Base-by-base conservation (phyloP, 23 tunicate genomes). In the Halocynthia aurantium region DNA sequence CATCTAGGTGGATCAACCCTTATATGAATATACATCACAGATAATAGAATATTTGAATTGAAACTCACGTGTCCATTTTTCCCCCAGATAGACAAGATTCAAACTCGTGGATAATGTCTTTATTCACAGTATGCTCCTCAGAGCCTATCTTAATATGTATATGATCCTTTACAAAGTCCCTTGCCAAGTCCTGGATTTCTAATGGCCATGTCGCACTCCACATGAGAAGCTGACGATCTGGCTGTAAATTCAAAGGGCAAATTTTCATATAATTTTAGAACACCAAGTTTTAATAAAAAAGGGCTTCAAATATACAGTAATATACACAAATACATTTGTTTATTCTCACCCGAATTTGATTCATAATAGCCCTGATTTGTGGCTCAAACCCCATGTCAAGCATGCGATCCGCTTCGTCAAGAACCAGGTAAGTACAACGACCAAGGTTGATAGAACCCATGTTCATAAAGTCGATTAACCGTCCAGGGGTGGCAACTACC, bases 331-430 rank as follows among this genome's bases (percentile, higher is more conserved):
- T 1, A 60, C 18, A 13, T 44, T 61, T 57, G 0, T 10, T 11
- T 2, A 58, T 20, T 62, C 83, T 10, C 15, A 80, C 83, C 52
- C 95, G 77, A 49, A 96, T 96, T 75, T 85, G 91, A 31, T 77
- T 89, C 71, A 90, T 71, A 22, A 96, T 86, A 50, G 55, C 80
- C 15, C 87, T 54, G 11, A 96, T 85, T 54, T 96, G 94, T 49
- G 93, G 93, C 52, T 90, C 99, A 57, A 96, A 96, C 6, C 99
- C 99, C 99, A 96, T 96, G 76, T 96, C 99, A 17, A 96, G 88
- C 99, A 96, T 96, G 51, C 99, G 69, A 58, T 96, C 99, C 44
- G 99, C 99, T 80, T 96, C 99, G 68, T 96, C 99, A 60, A 96
- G 79, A 7, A 96, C 96, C 9, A 85, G 62, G 78, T 69, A 96